A percentile compares a stretch with the other conserved stretches of the same genome.
These are phyloP conservation scores for Mus minutoides DNA, from an alignment of 2,797 vertebrate species.

Conservation along the genomic window DNA sequence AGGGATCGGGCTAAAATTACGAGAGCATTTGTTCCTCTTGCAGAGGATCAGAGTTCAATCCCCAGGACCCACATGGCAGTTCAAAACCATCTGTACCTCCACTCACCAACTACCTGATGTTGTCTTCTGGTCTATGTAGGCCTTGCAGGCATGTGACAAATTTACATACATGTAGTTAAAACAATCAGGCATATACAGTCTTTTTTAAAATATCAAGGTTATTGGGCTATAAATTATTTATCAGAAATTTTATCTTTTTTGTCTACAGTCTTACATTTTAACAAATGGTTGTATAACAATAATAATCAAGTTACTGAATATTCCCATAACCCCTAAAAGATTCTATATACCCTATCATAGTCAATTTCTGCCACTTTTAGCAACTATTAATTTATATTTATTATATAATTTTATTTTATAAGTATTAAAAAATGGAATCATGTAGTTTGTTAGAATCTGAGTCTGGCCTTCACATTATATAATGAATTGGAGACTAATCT, in stretches of 20 bases:
- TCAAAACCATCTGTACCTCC: background rate
- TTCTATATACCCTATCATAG: background rate
- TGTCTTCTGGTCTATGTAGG: background rate
- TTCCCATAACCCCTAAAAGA: background rate
- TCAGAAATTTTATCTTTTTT: background rate
- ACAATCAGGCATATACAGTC: background rate
- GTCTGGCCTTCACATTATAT: background rate
- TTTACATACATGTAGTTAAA: background rate
- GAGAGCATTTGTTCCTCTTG: background rate
- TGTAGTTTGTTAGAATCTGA: background rate
- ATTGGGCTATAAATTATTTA: background rate
- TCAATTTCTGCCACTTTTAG: background rate
- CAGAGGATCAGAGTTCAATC: background rate
- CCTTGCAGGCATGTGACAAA: background rate
- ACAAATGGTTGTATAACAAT: background rate
- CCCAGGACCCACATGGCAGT: background rate
- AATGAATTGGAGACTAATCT: background rate
- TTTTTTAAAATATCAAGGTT: background rate
- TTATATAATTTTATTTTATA: background rate
- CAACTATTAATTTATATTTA: background rate
- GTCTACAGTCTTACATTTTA: background rate
- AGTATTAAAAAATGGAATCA: background rate
- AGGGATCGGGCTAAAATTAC: background rate
- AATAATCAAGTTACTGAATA: background rate
- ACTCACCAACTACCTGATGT: background rate